phyloP scores from a whole-genome alignment of 2,888 invertebrate genomes.

The Callimorpha dominula region DNA sequence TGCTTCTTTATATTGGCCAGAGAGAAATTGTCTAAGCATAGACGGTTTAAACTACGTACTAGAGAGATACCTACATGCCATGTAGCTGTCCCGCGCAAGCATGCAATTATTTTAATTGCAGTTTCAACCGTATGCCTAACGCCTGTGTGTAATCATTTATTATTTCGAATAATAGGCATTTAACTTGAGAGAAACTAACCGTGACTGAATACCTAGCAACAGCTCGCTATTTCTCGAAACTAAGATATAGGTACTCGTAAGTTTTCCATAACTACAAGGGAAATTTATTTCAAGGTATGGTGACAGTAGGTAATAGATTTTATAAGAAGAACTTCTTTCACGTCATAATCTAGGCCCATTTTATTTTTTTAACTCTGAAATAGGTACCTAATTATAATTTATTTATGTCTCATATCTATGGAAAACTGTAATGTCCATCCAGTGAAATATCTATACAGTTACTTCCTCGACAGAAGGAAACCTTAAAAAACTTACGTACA shows the following conservation, averaged over 20 bases:
- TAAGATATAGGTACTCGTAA: not conserved
- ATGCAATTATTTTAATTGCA: constrained; percentile 18
- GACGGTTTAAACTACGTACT: not conserved
- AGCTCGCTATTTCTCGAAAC: not conserved
- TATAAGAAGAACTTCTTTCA: not conserved
- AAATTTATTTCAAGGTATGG: not conserved
- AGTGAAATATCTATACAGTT: constrained; percentile 29
- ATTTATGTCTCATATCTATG: no score
- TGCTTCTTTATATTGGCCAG: not conserved
- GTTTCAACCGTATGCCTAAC: constrained; percentile 1
- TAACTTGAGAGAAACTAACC: not conserved
- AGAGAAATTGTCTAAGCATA: not conserved
- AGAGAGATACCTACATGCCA: not conserved
- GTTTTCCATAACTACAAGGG: not conserved
- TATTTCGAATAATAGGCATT: constrained; percentile 2
- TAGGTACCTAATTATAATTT: no score
- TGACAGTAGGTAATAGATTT: not conserved
- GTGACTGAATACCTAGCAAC: not conserved
- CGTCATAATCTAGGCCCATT: not conserved
- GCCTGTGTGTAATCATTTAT: not conserved
- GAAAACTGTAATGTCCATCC: not conserved
- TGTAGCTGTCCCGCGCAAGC: not conserved
- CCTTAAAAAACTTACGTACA: constrained; percentile 57
- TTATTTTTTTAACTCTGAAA: not conserved
- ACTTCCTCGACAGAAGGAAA: constrained; percentile 25